phyloP scores from a whole-genome alignment of 1,140 invertebrate species.

The Holotrichia oblita region DNA sequence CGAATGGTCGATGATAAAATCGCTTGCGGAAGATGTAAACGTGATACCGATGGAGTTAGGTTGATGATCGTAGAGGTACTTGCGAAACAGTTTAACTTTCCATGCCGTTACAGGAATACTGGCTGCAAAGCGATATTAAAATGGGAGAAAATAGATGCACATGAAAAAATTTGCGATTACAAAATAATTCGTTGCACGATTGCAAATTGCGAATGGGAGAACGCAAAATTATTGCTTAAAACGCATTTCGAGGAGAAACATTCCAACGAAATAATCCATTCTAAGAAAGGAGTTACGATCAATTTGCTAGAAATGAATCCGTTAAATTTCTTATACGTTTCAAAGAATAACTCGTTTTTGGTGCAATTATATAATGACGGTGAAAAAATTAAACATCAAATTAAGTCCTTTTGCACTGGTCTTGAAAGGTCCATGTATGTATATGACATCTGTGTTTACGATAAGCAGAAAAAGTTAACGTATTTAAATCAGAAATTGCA shows the following conservation, averaged over 20 bases:
- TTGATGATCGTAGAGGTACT: slow-evolving; percentile 5
- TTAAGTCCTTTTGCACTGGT: slow-evolving; percentile 7
- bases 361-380: not conserved
- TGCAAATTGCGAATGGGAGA: not conserved
- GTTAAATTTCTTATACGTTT: not conserved
- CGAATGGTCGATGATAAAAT: slow-evolving; percentile 13
- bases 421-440: not conserved
- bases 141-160: not conserved
- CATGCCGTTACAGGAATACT: not conserved
- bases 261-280: not conserved
- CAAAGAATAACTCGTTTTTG: slow-evolving; percentile 3
- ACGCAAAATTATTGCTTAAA: not conserved
- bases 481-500: slow-evolving; percentile 20
- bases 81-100: slow-evolving; percentile 9
- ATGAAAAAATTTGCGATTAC: not conserved
- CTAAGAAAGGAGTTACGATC: not conserved
- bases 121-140: not conserved
- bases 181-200: not conserved
- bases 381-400: not conserved
- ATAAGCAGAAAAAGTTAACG: not conserved
- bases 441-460: slow-evolving; percentile 1
- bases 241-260: slow-evolving; percentile 6
- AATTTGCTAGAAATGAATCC: not conserved
- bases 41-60: not conserved
- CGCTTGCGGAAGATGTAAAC: slow-evolving; percentile 22